Percentiles rank a stretch among this genome's conserved stretches.
Evolutionary conservation across 2,888 invertebrate species (phyloP).

Genomic region (Lymantria dispar): DNA sequence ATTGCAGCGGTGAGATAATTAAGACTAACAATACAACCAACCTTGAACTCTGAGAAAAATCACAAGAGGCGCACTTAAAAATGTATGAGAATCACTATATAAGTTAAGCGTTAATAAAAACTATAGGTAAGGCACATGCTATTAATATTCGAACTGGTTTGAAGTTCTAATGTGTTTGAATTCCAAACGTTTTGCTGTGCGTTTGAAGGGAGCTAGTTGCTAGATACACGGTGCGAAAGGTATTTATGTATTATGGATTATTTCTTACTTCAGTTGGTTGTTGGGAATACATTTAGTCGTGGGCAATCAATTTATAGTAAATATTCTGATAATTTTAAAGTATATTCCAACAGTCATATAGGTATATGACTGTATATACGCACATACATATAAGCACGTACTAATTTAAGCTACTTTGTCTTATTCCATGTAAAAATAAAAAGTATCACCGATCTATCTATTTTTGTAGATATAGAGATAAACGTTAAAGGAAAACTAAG

Average conservation of each 20-base stretch:
- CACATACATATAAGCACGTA: too few relatives aligned
- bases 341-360: too few relatives aligned
- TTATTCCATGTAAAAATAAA: too few relatives aligned
- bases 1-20: not conserved
- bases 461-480: too few relatives aligned
- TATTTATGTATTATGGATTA: conserved; percentile 63
- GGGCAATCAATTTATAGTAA: too few relatives aligned
- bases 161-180: too few relatives aligned
- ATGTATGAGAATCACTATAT: conserved; percentile 12
- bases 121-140: conserved; percentile 29
- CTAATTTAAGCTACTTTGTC: too few relatives aligned
- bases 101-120: conserved; percentile 30
- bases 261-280: conserved; percentile 48
- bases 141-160: conserved; percentile 23
- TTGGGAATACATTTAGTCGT: conserved; percentile 58
- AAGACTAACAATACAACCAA: not conserved
- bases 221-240: conserved; percentile 35
- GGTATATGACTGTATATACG: too few relatives aligned
- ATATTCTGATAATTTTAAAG: too few relatives aligned
- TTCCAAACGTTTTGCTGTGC: conserved; percentile 7
- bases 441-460: too few relatives aligned
- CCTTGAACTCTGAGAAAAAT: conserved; percentile 2
- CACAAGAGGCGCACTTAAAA: conserved; percentile 7
- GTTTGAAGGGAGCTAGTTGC: conserved; percentile 33
- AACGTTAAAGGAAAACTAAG: too few relatives aligned